Evolutionary conservation across 2,113 vertebrate species (phyloP), one percentile per base, ranked within the genome.

Genomic region (Procapra przewalskii): DNA sequence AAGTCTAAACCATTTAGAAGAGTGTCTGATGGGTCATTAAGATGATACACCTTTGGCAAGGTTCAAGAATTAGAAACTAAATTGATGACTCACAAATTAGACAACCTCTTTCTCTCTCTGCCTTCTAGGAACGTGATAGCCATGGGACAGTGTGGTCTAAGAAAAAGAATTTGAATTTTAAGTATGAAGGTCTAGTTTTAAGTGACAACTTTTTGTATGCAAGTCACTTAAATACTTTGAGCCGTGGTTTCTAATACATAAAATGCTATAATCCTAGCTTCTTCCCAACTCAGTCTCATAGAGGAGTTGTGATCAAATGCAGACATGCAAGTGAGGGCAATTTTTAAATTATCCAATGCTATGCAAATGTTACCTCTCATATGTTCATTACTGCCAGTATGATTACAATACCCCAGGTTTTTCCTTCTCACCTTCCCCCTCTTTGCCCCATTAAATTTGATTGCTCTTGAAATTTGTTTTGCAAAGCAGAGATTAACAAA

Each of bases 391-490:
- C 57, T 94, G 75, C 57, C 45, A 29, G 16, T 84, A 25, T 64
- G 29, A 90, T 85, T 93, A 14, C 15, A 50, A 10, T 54, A 48
- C 48, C 89, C 59, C 96, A 55, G 93, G 91, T 55, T 91, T 94
- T 64, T n/a, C 57, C 79, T 96, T 50, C 67, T 96, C 36, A 91
- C 67, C 29, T 77, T 64, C 48, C 43, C 55, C 1, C 5, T 57
- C 52, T 36, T 79, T 55, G 55, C 33, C 7, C 31, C 59, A 59
- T 90, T 88, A 71, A 88, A 92, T 93, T 84, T 75, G 93, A 90
- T 93, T 90, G 54, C 36, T 94, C 36, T 92, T 83, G 17, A 95
- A 95, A 91, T 88, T 75, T 94, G 80, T 71, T 96, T 94, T 93
- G 7, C 1, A 52, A 96, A 89, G 86, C 27, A 75, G 77, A 75